Percentiles rank a stretch among this genome's conserved stretches.
Evolutionary conservation across 2,888 invertebrate species (phyloP).

Genomic region (Tiphia femorata): DNA sequence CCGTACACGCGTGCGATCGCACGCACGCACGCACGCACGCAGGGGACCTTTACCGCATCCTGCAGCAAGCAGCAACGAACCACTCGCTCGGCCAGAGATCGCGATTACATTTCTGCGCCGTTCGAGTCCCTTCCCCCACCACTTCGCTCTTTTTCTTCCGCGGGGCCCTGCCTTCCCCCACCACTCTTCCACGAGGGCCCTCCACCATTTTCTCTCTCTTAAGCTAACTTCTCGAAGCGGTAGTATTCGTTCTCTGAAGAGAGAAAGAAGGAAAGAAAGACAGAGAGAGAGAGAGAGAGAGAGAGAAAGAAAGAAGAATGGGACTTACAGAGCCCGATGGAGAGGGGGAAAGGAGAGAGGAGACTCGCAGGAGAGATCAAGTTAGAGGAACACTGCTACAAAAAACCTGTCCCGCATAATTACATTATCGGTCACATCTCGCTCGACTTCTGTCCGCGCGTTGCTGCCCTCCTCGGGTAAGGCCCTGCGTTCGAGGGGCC

Average conservation of each 20-base stretch:
- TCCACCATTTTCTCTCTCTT: not conserved
- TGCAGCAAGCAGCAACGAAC: no score
- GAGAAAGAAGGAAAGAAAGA: no score
- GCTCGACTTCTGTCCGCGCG: constrained; percentile 53
- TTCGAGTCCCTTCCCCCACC: constrained; percentile 3
- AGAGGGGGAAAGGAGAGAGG: not conserved
- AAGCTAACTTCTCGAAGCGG: constrained; percentile 11
- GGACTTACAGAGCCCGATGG: no score
- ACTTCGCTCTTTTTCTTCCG: constrained; percentile 18
- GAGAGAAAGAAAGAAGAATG: no score
- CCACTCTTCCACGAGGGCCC: constrained; percentile 8
- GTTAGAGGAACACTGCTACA: constrained; percentile 43
- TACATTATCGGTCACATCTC: constrained; percentile 62
- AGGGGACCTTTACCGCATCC: no score
- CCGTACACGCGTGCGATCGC: no score
- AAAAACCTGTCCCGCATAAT: constrained; percentile 63
- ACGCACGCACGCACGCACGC: no score
- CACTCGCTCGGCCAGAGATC: constrained; percentile 7
- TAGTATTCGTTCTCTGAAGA: no score
- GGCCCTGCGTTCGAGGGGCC: no score
- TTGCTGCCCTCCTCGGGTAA: no score
- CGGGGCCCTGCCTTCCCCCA: constrained; percentile 8
- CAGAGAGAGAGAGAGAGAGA: constrained; percentile 6
- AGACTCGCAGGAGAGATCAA: constrained; percentile 34
- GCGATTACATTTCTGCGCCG: constrained; percentile 23